Conservation (phyloP, 2,888 invertebrate genomes). For the Heliconius cydno region DNA sequence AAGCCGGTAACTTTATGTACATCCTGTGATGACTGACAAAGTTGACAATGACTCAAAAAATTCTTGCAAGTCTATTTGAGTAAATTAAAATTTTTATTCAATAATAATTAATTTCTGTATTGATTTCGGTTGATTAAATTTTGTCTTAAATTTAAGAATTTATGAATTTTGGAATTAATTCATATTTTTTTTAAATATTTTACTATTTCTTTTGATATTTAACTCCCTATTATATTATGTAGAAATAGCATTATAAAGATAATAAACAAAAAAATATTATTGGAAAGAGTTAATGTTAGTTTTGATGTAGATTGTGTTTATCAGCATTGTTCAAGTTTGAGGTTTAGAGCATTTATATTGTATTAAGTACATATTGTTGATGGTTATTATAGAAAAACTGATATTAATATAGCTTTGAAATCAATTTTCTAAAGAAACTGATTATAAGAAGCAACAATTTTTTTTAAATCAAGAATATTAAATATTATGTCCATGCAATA, state of each 20-base stretch:
- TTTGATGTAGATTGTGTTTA: conserved; percentile 40
- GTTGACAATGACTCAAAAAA: too few relatives aligned
- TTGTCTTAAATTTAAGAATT: too few relatives aligned
- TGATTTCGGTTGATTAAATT: too few relatives aligned
- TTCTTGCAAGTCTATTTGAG: too few relatives aligned
- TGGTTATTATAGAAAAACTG: conserved; percentile 37
- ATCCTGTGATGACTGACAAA: too few relatives aligned
- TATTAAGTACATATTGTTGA: conserved; percentile 63
- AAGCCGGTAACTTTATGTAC: too few relatives aligned
- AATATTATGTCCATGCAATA: not conserved
- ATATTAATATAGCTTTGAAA: conserved; percentile 12
- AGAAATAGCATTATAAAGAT: conserved; percentile 14
- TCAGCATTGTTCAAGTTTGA: conserved; percentile 64
- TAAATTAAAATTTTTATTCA: too few relatives aligned
- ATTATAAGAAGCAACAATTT: not conserved
- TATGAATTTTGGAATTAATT: too few relatives aligned
- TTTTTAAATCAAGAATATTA: not conserved
- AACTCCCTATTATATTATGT: not conserved
- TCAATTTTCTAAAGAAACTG: not conserved
- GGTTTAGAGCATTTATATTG: conserved; percentile 59
- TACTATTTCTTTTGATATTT: not conserved
- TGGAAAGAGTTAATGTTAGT: conserved; percentile 27
- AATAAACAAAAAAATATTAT: conserved; percentile 11
- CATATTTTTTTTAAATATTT: too few relatives aligned
- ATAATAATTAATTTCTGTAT: too few relatives aligned